Base-by-base conservation (phyloP, 2,113 vertebrate genomes). In the Catagonus wagneri region DNA sequence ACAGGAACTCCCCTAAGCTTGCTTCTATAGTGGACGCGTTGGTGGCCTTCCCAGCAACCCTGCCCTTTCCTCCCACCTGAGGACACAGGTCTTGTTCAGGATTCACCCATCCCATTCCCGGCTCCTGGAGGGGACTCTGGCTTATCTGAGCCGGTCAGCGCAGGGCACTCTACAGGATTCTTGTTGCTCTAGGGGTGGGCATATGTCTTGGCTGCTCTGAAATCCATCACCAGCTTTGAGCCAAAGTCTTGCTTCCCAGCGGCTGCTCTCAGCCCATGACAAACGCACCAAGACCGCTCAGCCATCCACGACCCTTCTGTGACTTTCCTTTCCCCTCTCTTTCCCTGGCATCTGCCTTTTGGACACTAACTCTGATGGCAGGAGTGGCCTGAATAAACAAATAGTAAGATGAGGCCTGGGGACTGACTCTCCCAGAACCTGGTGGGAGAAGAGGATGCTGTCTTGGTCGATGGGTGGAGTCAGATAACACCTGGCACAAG, bases 251-350 rank as follows among this genome's bases (percentile, higher is more conserved):
- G 1, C 50, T 71, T 29, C 44, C 34, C 58, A 54, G 16, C 1
- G 5, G 39, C n/a, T 56, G 16, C 44, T 76, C 23, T 25, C 65
- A 69, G 71, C 20, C 32, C 13, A 0, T 3, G 13, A 65, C 22
- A 34, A 20, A 7, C 16, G 1, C 1, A 0, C 32, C 29, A 1
- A 15, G 3, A 7, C 44, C 39, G 17, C 32, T 4, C 10, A 6
- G 3, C n/a, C 6, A 0, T 9, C 23, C 14, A 9, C 6, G 32
- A 29, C 6, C 5, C 7, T 14, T 29, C 36, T 15, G 23, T 17
- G 27, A 4, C 32, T 22, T 63, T 22, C 25, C 27, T 81, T 23
- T 54, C 69, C 19, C 61, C n/a, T 56, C 29, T 54, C 54, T 86
- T 68, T 32, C 29, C 32, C 15, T 27, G 44, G 34, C 5, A 1